These are phyloP conservation scores for Calonectris borealis DNA, from an alignment of 2,113 vertebrate genomes.

Conservation along the genomic window DNA sequence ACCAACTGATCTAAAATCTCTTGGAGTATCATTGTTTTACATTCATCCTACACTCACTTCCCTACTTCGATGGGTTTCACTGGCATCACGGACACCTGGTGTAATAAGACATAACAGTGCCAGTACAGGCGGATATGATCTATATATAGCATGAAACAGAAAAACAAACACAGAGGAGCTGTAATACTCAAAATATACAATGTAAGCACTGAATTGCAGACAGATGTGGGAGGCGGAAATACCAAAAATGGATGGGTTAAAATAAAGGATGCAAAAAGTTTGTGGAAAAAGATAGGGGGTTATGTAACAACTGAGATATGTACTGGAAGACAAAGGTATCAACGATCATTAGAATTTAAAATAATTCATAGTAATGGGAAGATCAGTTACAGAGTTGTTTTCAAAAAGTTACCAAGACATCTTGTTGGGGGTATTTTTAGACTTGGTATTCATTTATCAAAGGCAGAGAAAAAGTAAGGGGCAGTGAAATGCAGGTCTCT, in stretches of 20 bases:
- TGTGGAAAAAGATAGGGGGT: not conserved
- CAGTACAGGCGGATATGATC: slow-evolving; percentile 14
- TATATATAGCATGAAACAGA: slow-evolving; percentile 24
- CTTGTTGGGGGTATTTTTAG: not conserved
- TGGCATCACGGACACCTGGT: not conserved
- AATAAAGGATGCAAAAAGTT: slow-evolving; percentile 1
- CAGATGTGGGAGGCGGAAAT: slow-evolving; percentile 60
- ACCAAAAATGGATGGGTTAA: slow-evolving; percentile 45
- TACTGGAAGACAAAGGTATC: not conserved
- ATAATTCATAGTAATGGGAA: not conserved
- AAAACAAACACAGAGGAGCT: slow-evolving; percentile 51
- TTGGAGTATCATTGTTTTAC: not conserved
- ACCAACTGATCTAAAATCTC: not conserved
- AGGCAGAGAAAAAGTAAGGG: not conserved
- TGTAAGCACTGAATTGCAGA: slow-evolving; percentile 28
- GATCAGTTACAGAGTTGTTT: not conserved
- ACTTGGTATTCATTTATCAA: not conserved
- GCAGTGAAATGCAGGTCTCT: not conserved
- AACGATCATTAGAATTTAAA: not conserved
- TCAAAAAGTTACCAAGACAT: not conserved
- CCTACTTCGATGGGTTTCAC: not conserved
- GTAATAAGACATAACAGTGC: not conserved
- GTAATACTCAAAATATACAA: slow-evolving; percentile 48
- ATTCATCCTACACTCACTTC: not conserved
- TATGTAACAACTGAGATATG: not conserved